A percentile compares a stretch with the other conserved stretches of the same genome.
phyloP scores from a whole-genome alignment of 30 jellyfish, hydroid and myxozoan genomes.

The Aurelia aurita complex sp. Pacific region DNA sequence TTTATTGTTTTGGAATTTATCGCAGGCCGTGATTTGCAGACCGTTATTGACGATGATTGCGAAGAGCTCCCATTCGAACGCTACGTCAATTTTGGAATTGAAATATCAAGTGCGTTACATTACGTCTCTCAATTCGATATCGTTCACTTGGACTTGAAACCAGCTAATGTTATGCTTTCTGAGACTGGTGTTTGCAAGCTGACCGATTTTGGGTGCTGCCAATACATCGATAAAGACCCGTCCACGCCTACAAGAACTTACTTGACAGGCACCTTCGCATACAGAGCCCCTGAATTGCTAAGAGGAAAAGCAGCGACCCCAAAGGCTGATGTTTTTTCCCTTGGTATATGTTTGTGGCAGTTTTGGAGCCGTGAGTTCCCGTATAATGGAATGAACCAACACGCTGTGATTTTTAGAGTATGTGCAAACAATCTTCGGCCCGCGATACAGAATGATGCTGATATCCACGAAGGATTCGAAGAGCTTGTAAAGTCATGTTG shows the following conservation, averaged over 20 bases:
- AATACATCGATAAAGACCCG: conserved; percentile 65
- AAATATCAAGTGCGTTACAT: conserved; percentile 74
- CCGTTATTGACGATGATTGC: conserved; percentile 54
- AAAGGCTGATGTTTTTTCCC: conserved; percentile 80
- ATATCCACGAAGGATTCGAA: conserved; percentile 36
- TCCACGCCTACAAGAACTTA: conserved; percentile 53
- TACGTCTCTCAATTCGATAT: conserved; percentile 63
- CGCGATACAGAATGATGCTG: conserved; percentile 13
- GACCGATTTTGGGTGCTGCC: conserved; percentile 92
- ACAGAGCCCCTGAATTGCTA: conserved; percentile 92
- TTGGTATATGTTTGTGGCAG: conserved; percentile 91
- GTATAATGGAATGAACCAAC: conserved; percentile 87
- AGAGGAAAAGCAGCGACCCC: conserved; percentile 75
- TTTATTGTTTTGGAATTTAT: conserved; percentile 69
- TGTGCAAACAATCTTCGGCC: conserved; percentile 81
- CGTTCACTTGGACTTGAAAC: conserved; percentile 85
- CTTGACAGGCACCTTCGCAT: conserved; percentile 91
- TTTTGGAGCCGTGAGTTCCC: conserved; percentile 91
- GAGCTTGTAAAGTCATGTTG: conserved; percentile 72
- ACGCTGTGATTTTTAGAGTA: conserved; percentile 84
- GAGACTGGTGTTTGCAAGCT: conserved; percentile 72
- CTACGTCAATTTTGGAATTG: conserved; percentile 44
- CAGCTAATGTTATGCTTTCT: conserved; percentile 85
- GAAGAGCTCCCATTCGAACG: conserved; percentile 35
- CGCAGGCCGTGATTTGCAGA: conserved; percentile 83